phyloP scores from a whole-genome alignment of 2,888 invertebrate genomes.

The Caenorhabditis sp. region DNA sequence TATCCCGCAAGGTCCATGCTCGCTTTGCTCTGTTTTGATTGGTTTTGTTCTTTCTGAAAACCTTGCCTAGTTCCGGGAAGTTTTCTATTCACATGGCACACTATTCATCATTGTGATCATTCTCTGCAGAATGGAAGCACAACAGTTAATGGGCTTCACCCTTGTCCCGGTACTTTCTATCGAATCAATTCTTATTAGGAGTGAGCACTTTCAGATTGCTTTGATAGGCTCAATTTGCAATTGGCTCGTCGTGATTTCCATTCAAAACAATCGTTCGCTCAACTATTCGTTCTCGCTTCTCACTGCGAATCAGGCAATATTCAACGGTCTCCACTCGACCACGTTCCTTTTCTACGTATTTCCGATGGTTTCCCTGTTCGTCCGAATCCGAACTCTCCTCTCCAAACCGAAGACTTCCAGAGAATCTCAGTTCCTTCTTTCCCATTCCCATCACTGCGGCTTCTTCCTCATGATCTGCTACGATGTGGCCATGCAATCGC shows the following conservation, averaged over 20 bases:
- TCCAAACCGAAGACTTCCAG: background rate
- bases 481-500: slow-evolving; percentile 6
- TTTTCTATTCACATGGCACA: background rate
- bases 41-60: too few species aligned
- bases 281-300: slow-evolving; percentile 21
- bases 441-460: background rate
- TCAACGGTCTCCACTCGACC: slow-evolving; percentile 3
- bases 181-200: background rate
- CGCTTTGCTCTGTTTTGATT: too few species aligned
- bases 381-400: too few species aligned
- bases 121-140: background rate
- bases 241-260: background rate
- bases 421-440: background rate
- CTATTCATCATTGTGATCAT: background rate
- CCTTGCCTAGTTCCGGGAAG: background rate
- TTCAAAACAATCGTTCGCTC: background rate
- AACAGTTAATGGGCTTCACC: slow-evolving; percentile 3
- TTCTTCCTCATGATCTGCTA: background rate
- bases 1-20: too few species aligned
- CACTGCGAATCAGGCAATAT: slow-evolving; percentile 12
- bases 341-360: background rate
- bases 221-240: background rate
- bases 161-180: slow-evolving; percentile 1
- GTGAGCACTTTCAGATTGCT: background rate
- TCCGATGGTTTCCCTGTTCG: slow-evolving; percentile 11